Evolutionary conservation across 2,888 invertebrate species (phyloP), one percentile per base, ranked within the genome.

Genomic region (Gnatocerus cornutus): DNA sequence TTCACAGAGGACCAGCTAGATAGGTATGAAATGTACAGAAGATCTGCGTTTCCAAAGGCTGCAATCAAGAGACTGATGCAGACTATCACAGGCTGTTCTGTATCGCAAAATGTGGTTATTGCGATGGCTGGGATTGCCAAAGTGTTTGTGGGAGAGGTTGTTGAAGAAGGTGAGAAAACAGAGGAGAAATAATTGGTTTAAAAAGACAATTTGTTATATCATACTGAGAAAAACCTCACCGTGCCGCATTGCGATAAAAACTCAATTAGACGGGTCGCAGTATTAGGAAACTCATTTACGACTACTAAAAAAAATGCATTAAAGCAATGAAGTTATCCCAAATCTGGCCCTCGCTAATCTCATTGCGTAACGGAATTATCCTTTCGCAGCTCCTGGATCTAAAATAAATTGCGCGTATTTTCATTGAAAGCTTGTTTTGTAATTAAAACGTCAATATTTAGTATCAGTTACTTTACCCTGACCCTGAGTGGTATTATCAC

Each of bases 41-140:
- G 99, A 80, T 93, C 99, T 0, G 97, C 98, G 0, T 99, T 99
- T 84, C 99, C 99, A 0, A 99, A 98, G 86, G 98, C 99, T 41
- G 95, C 98, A 0, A 97, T 99, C 1, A 98, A 97, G 86, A 89
- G 98, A 75, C 89, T 98, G 74, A 99, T 99, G 96, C 98, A 99
- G 86, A 97, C 98, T 0, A 97, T 98, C 68, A 97, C 99, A 0
- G 98, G 98, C 0, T 94, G 96, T 82, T 94, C 98, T 0, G 96
- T 99, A 0, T 97, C 98, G 0, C 99, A 99, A 83, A 99, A 99
- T 88, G 99, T 99, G 52, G 98, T 99, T 0, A 99, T 99, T 79
- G 99, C 99, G 0, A 98, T 99, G 96, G 96, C 99, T 10, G 99
- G 99, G 74, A 98, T 99, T 79, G 96, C 99, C 0, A 99, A 99